These are phyloP conservation scores for Mesocentrotus franciscanus DNA, from an alignment of 53 echinoderm and acorn worm species.

Conservation along the genomic window DNA sequence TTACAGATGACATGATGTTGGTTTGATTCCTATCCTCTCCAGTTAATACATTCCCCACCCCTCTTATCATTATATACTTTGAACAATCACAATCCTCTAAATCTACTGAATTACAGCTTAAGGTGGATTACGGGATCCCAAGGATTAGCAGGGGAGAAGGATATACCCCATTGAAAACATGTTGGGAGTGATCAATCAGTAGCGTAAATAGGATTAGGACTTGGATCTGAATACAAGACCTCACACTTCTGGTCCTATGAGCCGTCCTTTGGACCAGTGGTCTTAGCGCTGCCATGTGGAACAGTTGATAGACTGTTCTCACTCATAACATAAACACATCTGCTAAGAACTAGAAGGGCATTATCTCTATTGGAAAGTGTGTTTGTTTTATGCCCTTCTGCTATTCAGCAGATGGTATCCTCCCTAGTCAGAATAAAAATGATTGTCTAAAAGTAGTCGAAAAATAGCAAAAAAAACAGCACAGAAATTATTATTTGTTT, in stretches of 20 bases:
- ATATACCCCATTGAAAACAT: slow-evolving; percentile 21
- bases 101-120: slow-evolving; percentile 44
- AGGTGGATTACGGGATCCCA: slow-evolving; percentile 2
- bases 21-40: not conserved
- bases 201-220: slow-evolving; percentile 32
- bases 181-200: slow-evolving; percentile 27
- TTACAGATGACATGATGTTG: not conserved
- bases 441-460: too few species aligned
- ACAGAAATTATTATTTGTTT: too few species aligned
- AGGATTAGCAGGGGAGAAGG: slow-evolving; percentile 17
- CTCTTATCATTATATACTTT: not conserved
- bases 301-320: not conserved
- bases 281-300: not conserved
- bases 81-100: slow-evolving; percentile 2
- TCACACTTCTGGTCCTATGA: slow-evolving; percentile 37
- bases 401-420: too few species aligned
- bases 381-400: too few species aligned
- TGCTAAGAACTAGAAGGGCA: too few species aligned
- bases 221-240: slow-evolving; percentile 26
- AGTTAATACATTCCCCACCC: slow-evolving; percentile 9
- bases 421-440: too few species aligned
- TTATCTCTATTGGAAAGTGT: too few species aligned
- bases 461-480: too few species aligned
- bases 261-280: not conserved
- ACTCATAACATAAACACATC: not conserved